Base-by-base conservation (phyloP, 2,113 vertebrate genomes). In the Platysteira castanea region DNA sequence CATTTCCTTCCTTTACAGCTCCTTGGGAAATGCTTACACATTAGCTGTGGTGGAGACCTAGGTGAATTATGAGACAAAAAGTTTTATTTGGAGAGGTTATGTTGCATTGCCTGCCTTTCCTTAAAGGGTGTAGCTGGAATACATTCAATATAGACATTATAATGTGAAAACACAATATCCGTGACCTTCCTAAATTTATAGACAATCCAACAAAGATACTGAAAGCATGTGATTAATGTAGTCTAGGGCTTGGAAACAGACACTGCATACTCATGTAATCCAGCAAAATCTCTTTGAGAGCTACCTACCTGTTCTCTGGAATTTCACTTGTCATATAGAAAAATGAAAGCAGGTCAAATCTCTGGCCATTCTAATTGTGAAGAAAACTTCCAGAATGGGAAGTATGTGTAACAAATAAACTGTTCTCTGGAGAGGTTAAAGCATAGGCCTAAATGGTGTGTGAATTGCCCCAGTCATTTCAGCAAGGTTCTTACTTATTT, bases 351-450 rank as follows among this genome's bases (percentile, higher is more conserved):
- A 46, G 30, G 41, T 93, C 87, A 67, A 47, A 82, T 84, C 67
- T 89, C 74, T 91, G 65, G 33, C 69, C 89, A 69, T 84, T 95
- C 37, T 94, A 90, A 87, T 85, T 93, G 82, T 61, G 54, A 91
- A 90, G 50, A 87, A 88, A 90, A 69, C 35, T 42, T 85, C 27
- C 54, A 50, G 54, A 85, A 90, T 52, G 61, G 37, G 35, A 94
- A 73, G 47, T 41, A 18, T 19, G 28, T 73, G 20, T 89, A 84
- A 87, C 28, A 84, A 77, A 95, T 74, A 52, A 83, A 85, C 74
- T 74, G 27, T 49, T 82, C 81, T 85, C 46, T 77, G 22, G 81
- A 82, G 63, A 89, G 67, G 44, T 50, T 31, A 60, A 26, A 95
- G 61, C 16, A 24, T 11, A 39, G 46, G 30, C 90, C 68, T 95